These are phyloP conservation scores for Smutsia temminckii DNA, from an alignment of 2,797 vertebrate species.

Conservation along the genomic window DNA sequence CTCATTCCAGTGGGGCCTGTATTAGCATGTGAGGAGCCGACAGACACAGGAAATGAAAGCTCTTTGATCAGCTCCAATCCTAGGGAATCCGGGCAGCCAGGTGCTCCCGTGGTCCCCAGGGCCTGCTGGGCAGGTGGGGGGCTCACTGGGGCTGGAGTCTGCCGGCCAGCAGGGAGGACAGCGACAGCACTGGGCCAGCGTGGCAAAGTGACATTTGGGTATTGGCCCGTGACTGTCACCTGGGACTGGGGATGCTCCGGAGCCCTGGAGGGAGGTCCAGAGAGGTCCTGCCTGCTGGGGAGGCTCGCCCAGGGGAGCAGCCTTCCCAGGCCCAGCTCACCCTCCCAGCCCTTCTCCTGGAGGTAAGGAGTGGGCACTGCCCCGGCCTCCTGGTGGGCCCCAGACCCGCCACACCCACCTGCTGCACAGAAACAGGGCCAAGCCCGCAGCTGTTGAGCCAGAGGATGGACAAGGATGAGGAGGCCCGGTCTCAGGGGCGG, in stretches of 20 bases:
- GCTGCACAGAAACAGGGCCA: no score
- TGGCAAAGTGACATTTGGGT: constrained; percentile 52
- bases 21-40: constrained; percentile 90
- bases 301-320: no score
- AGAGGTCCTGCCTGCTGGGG: neutral
- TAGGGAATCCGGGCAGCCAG: constrained; percentile 84
- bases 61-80: constrained; percentile 92
- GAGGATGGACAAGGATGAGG: no score
- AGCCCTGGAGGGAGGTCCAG: accelerated
- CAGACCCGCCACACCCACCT: no score
- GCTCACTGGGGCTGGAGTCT: neutral
- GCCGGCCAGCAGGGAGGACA: constrained; percentile 39
- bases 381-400: no score
- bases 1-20: constrained; percentile 79
- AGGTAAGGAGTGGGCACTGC: no score
- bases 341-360: no score
- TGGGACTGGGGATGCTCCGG: neutral
- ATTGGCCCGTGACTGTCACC: constrained; percentile 61
- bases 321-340: no score
- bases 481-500: no score
- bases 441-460: no score
- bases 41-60: constrained; percentile 85
- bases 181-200: no score
- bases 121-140: constrained; percentile 35
- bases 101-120: constrained; percentile 67